phyloP scores from a whole-genome alignment of 2,113 vertebrate genomes.

The Callipepla squamata region DNA sequence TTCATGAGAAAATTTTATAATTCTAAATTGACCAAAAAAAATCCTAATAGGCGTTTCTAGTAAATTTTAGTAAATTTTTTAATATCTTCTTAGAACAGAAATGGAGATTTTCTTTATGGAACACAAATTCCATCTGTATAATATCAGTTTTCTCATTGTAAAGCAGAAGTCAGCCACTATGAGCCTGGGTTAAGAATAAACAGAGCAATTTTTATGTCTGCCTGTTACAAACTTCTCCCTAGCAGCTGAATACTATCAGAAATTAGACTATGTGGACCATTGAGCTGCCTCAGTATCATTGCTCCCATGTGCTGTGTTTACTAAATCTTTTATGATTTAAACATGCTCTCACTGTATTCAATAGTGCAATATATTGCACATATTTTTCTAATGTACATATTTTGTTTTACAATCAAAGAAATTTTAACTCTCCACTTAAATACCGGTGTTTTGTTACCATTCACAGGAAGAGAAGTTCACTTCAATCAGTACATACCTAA shows the following conservation, averaged over 20 bases:
- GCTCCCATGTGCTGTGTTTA: not conserved
- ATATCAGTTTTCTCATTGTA: not conserved
- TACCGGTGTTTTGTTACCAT: not conserved
- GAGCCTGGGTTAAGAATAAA: not conserved
- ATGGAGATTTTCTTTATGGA: not conserved
- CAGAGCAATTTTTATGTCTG: not conserved
- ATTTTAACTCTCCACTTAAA: not conserved
- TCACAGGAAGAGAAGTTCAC: not conserved
- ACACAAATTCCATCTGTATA: not conserved
- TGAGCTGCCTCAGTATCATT: not conserved
- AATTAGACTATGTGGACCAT: not conserved
- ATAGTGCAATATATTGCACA: not conserved
- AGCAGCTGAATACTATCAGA: conserved; percentile 38
- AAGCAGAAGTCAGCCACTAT: not conserved
- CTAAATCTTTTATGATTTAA: not conserved
- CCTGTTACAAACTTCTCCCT: not conserved
- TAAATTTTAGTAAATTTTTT: not conserved
- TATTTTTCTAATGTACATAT: not conserved
- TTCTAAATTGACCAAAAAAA: not conserved
- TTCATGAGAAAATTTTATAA: conserved; percentile 11
- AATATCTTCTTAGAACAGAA: not conserved
- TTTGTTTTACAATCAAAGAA: not conserved
- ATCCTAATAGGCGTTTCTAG: not conserved
- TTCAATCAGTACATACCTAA: accelerated
- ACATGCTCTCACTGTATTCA: not conserved